These are phyloP conservation scores for Oncorhynchus masou DNA, from an alignment of 2,113 vertebrate genomes.

Conservation along the genomic window DNA sequence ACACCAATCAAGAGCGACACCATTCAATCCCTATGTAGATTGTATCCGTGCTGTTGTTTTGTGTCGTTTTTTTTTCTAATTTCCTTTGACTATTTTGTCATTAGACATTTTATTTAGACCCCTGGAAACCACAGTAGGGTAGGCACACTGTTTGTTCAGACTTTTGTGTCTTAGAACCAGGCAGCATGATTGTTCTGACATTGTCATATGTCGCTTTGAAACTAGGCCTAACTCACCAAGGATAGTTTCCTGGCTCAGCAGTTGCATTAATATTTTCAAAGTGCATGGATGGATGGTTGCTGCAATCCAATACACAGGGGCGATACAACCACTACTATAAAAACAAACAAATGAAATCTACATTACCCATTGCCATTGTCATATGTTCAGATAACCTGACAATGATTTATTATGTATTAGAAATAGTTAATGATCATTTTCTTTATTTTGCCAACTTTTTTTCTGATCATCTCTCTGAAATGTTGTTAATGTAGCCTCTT, in stretches of 20 bases:
- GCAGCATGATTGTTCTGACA: constrained; percentile 33
- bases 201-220: constrained; percentile 26
- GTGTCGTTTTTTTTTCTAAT: neutral
- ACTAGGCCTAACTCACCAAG: neutral
- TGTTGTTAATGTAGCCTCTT: neutral
- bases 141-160: neutral
- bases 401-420: neutral
- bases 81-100: neutral
- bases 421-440: neutral
- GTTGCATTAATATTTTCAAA: constrained; percentile 26
- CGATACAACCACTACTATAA: neutral
- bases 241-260: constrained; percentile 21
- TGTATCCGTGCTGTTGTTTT: constrained; percentile 6
- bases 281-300: constrained; percentile 30
- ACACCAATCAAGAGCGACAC: constrained; percentile 6
- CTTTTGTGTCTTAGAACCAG: constrained; percentile 10
- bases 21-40: constrained; percentile 1
- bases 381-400: neutral
- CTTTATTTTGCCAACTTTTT: neutral
- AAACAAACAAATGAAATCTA: neutral
- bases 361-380: neutral
- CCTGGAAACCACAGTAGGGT: neutral
- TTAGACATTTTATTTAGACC: neutral
- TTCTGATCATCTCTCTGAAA: neutral
- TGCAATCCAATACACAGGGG: neutral